Conservation (phyloP, 2,888 invertebrate species). For the Mallateleia sp. region DNA sequence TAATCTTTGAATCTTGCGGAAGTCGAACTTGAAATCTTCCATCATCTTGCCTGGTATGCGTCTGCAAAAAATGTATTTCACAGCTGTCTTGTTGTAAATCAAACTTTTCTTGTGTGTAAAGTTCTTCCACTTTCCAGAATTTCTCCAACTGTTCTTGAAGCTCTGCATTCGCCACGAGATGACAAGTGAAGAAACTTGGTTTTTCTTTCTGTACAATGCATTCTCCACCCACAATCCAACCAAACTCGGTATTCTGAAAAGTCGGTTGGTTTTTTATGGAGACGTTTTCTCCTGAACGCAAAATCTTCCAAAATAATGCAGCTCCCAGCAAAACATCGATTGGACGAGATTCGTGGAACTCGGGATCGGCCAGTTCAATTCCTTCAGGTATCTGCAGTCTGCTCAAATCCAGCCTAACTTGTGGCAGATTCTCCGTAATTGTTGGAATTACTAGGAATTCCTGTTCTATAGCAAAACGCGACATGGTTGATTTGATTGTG, state of each 20-base stretch:
- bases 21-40: slow-evolving; percentile 69
- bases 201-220: neutral
- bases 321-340: slow-evolving; percentile 19
- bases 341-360: neutral
- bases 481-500: neutral
- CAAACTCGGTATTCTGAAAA: slow-evolving; percentile 7
- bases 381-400: neutral
- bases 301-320: slow-evolving; percentile 4
- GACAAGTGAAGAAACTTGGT: neutral
- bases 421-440: slow-evolving; percentile 7
- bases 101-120: neutral
- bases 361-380: slow-evolving; percentile 10
- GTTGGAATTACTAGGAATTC: neutral
- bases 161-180: neutral
- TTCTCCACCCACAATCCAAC: slow-evolving; percentile 24
- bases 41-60: neutral
- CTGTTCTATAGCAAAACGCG: neutral
- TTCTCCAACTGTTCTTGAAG: slow-evolving; percentile 1
- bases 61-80: slow-evolving; percentile 1
- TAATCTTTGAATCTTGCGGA: slow-evolving; percentile 20
- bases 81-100: neutral
- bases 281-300: slow-evolving; percentile 1
- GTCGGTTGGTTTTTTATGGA: slow-evolving; percentile 1
- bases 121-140: slow-evolving; percentile 4
- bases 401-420: neutral